Evolutionary conservation across 2,888 invertebrate genomes (phyloP).

Genomic region (Clunio marinus): DNA sequence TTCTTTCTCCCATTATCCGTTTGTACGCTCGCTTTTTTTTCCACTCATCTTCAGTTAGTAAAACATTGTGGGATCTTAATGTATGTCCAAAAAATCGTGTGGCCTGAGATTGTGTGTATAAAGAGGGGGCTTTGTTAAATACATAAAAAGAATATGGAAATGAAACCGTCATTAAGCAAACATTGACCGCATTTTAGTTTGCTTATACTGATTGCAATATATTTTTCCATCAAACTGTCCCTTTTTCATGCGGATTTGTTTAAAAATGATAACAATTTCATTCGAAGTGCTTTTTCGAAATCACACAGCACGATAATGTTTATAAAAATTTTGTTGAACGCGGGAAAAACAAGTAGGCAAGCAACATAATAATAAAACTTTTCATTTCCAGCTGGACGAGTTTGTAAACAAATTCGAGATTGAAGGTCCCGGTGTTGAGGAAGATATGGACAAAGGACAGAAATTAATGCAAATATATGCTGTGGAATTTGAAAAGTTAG

Average conservation of each 20-base stretch:
- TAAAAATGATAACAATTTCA: too few species aligned
- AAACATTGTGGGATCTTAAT: background rate
- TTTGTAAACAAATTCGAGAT: constrained; percentile 70
- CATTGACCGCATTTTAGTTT: background rate
- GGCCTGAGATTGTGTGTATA: background rate
- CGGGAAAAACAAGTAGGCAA: background rate
- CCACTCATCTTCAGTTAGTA: background rate
- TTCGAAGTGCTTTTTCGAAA: too few species aligned
- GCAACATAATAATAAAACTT: background rate
- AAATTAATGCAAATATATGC: constrained; percentile 59
- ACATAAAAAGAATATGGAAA: background rate
- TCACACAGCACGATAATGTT: too few species aligned
- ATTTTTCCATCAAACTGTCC: too few species aligned
- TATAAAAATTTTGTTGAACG: too few species aligned
- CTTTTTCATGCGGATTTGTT: too few species aligned
- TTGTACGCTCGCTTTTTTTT: background rate
- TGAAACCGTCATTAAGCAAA: background rate
- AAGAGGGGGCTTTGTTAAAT: background rate
- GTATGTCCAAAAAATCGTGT: background rate
- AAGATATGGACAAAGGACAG: constrained; percentile 70
- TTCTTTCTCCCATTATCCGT: background rate
- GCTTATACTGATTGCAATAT: background rate
- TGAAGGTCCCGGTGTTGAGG: constrained; percentile 76
- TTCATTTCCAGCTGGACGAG: constrained; percentile 46
- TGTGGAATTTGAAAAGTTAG: constrained; percentile 62